phyloP scores from a whole-genome alignment of 1,140 invertebrate species.

The Macrosteles quadrilineatus region DNA sequence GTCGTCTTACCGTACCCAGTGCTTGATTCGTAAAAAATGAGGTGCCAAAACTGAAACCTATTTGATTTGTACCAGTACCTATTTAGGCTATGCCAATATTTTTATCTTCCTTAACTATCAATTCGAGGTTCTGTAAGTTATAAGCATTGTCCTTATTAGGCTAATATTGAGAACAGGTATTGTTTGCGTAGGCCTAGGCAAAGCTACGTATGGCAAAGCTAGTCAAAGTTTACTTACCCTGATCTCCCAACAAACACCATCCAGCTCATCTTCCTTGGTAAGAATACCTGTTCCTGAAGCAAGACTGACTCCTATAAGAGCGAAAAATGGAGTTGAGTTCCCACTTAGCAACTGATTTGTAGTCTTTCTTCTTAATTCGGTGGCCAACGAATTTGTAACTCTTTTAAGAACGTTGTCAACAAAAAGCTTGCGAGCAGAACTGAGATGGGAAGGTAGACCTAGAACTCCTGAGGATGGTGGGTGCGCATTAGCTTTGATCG shows the following conservation, averaged over 20 bases:
- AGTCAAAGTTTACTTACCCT: constrained; percentile 56
- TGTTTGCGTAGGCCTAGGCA: too few species aligned
- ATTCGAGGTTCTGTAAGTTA: too few species aligned
- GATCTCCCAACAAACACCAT: constrained; percentile 78
- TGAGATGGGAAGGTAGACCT: constrained; percentile 34
- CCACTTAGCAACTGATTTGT: constrained; percentile 65
- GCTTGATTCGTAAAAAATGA: too few species aligned
- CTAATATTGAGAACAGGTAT: too few species aligned
- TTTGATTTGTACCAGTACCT: too few species aligned
- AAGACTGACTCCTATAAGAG: constrained; percentile 71
- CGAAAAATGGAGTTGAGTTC: constrained; percentile 72
- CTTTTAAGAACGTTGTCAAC: constrained; percentile 69
- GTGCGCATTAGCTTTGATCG: background rate
- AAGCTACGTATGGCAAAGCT: too few species aligned
- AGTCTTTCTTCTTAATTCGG: constrained; percentile 61
- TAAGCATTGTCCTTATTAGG: too few species aligned
- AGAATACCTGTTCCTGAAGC: constrained; percentile 72
- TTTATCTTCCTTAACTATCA: too few species aligned
- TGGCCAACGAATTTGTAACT: constrained; percentile 65
- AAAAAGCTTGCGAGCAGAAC: constrained; percentile 60
- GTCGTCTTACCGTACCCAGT: too few species aligned
- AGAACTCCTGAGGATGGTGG: constrained; percentile 19
- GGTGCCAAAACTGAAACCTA: too few species aligned
- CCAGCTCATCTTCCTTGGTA: constrained; percentile 78
- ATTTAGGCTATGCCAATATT: too few species aligned